Base-by-base conservation (phyloP, 1,140 invertebrate genomes). In the Zaprionus davidi region DNA sequence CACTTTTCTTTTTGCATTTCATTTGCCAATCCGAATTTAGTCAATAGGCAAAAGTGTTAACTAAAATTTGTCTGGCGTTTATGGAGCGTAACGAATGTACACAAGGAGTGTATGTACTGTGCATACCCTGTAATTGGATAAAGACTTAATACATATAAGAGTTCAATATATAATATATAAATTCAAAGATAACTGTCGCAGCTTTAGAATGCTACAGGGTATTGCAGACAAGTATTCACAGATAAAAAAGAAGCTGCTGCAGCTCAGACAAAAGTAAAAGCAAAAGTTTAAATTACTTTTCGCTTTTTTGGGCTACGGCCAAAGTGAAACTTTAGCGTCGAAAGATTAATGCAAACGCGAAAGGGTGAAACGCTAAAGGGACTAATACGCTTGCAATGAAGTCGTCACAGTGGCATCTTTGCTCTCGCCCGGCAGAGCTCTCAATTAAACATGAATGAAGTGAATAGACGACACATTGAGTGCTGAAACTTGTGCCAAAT, bases 281-380 rank as follows among this genome's bases (percentile, higher is more conserved):
- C 67, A 78, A 87, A 87, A 87, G 84, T 87, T 87, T 87, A 87
- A 87, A 87, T 87, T 87, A 87, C 84, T 87, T 87, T 87, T 58
- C 72, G 81, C 44, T 69, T 72, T 71, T 72, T 68, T 71, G 68
- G 68, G 53, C 69, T 28, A 17, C 55, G 28, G 73, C 73, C 70
- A 67, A 49, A 77, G 71, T 76, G 69, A 87, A 87, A 87, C 71
- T 87, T 87, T 81, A 65, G 71, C 79, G 51, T 53, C 62, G 58
- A 66, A 82, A 75, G 76, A 80, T 76, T 76, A 76, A 76, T 76
- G 73, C 68, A 76, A 71, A 71, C 44, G 60, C 73, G 62, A 76
- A 76, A 76, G 60, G 73, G 68, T 71, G 36, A 64, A 66, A 71
- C 65, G 67, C 53, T 51, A 60, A 64, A 72, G 26, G 53, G 62